These are phyloP conservation scores for Pristionchus entomophagus DNA, from an alignment of 2,888 invertebrate genomes.

Conservation along the genomic window DNA sequence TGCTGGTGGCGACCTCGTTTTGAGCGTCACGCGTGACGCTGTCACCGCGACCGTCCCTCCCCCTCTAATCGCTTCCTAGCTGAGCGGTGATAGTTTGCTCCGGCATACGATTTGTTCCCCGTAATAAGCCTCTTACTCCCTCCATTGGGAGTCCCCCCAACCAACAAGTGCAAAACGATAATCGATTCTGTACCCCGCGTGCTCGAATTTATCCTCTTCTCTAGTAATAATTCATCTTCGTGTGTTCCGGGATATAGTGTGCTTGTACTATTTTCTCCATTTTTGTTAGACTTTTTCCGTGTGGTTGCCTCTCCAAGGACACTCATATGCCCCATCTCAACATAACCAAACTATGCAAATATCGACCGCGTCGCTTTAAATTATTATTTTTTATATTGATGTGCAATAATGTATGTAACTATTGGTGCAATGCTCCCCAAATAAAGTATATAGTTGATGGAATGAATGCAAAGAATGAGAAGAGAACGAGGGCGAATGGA, in stretches of 20 bases:
- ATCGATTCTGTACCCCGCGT: constrained; percentile 13
- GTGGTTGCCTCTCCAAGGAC: neutral
- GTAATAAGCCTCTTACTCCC: neutral
- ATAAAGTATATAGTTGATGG: neutral
- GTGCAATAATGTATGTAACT: constrained; percentile 28
- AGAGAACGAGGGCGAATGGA: neutral
- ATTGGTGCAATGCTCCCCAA: neutral
- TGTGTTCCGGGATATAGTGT: neutral
- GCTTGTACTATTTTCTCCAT: neutral
- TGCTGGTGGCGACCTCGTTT: constrained; percentile 16
- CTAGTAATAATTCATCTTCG: neutral
- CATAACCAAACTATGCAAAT: constrained; percentile 17
- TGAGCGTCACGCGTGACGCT: neutral
- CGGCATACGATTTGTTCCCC: constrained; percentile 17
- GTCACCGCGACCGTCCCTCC: too few species aligned
- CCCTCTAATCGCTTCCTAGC: too few species aligned
- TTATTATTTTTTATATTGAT: neutral
- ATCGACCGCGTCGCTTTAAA: constrained; percentile 28
- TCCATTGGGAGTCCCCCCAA: neutral
- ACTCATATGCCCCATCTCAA: constrained; percentile 13
- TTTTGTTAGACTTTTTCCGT: neutral
- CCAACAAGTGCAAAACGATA: neutral
- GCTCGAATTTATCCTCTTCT: neutral
- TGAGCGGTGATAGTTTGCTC: neutral
- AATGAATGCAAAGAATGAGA: neutral